Conservation (phyloP, 2,797 vertebrate genomes). For the Anomalospiza imberbis region DNA sequence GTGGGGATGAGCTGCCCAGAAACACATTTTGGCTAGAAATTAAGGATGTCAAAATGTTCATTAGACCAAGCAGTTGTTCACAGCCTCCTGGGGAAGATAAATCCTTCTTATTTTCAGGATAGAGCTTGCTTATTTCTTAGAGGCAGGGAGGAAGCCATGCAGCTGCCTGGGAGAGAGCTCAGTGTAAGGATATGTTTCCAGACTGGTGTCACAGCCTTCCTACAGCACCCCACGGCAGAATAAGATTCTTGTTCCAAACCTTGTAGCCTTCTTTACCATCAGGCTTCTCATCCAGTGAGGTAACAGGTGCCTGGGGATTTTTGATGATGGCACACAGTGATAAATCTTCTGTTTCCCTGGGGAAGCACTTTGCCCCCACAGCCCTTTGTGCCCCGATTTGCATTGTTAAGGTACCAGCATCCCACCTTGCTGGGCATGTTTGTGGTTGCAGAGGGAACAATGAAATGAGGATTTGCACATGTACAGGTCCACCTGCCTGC, state of each 20-base stretch:
- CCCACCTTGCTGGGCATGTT: not conserved
- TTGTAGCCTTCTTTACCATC: not conserved
- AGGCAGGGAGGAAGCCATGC: not conserved
- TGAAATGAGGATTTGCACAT: not conserved
- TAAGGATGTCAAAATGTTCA: not conserved
- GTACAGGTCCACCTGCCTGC: not conserved
- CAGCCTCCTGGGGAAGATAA: not conserved
- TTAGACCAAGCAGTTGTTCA: not conserved
- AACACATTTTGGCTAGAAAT: slow-evolving; percentile 1
- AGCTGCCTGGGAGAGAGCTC: not conserved
- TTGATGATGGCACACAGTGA: not conserved
- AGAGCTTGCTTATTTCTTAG: not conserved
- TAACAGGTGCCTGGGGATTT: not conserved
- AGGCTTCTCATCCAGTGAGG: not conserved
- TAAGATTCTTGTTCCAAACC: not conserved
- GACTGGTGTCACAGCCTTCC: not conserved
- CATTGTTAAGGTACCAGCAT: not conserved
- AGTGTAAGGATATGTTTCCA: not conserved
- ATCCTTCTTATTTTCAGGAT: not conserved
- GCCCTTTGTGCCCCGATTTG: not conserved
- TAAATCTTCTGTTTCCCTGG: not conserved
- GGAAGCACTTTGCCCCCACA: fast-evolving
- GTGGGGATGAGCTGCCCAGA: slow-evolving; percentile 11
- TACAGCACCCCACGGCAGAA: not conserved
- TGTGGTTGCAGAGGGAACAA: not conserved